Percentiles rank a stretch among this genome's conserved stretches.
Conservation (phyloP, 2,797 vertebrate genomes). For the Melopsittacus undulatus region DNA sequence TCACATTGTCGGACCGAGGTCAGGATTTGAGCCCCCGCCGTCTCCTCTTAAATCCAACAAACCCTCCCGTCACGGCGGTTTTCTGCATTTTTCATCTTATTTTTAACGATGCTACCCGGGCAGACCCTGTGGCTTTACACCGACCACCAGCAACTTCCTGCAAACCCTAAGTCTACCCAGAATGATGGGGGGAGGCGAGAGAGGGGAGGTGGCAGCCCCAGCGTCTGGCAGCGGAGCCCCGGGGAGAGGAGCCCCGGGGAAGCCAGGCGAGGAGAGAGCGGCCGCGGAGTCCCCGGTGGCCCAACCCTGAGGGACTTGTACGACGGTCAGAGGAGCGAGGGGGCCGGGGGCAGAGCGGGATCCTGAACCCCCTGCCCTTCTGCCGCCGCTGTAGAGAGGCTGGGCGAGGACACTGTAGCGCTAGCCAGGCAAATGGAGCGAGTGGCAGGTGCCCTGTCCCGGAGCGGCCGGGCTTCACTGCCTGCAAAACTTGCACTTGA, state of each 20-base stretch:
- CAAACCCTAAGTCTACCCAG: slow-evolving; percentile 65
- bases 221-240: background rate
- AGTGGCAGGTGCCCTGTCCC: background rate
- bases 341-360: background rate
- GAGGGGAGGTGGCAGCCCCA: background rate
- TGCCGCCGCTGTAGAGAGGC: background rate
- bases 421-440: background rate
- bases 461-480: slow-evolving; percentile 60
- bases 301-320: background rate
- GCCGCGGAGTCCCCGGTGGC: background rate
- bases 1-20: background rate
- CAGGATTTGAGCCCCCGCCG: background rate
- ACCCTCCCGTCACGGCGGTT: slow-evolving; percentile 42
- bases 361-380: background rate
- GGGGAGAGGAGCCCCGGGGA: background rate
- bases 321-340: background rate
- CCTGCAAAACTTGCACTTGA: slow-evolving; percentile 93
- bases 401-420: background rate
- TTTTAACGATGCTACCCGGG: slow-evolving; percentile 43
- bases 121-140: slow-evolving; percentile 35
- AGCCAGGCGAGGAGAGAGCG: too few relatives aligned
- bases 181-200: background rate
- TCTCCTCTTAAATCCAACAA: slow-evolving; percentile 14
- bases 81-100: slow-evolving; percentile 56
- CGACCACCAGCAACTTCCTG: slow-evolving; percentile 17